These are phyloP conservation scores for Oryzias sinensis DNA, from an alignment of 2,797 vertebrate species.

Conservation along the genomic window DNA sequence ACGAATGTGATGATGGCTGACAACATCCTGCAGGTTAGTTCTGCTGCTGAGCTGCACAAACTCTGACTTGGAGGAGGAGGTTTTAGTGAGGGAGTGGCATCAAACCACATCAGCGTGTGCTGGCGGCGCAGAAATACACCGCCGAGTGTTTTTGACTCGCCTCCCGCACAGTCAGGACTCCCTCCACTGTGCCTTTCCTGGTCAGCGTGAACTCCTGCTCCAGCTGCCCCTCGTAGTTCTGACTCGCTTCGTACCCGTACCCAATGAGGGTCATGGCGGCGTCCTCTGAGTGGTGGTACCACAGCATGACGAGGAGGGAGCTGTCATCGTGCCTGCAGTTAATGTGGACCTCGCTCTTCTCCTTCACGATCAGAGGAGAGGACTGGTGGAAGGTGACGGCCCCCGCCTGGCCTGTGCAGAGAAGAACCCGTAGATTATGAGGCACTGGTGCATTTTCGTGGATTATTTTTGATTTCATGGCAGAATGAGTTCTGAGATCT, in stretches of 20 bases:
- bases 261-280: conserved; percentile 47
- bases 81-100: conserved; percentile 30
- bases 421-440: no score
- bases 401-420: conserved; percentile 35
- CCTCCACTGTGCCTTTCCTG: background rate
- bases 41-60: background rate
- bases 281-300: conserved; percentile 49
- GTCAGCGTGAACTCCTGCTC: background rate
- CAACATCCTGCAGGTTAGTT: conserved; percentile 16
- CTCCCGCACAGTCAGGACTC: conserved; percentile 33
- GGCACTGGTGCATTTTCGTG: background rate
- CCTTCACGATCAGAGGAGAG: conserved; percentile 20
- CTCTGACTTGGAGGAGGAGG: background rate
- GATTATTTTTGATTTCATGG: background rate
- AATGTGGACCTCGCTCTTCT: conserved; percentile 8
- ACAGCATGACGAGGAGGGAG: conserved; percentile 16
- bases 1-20: conserved; percentile 17
- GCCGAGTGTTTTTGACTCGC: conserved; percentile 25
- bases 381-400: conserved; percentile 37
- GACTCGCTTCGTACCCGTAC: background rate
- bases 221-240: conserved; percentile 25
- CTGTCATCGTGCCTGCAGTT: conserved; percentile 42
- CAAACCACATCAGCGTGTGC: conserved; percentile 40
- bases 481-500: conserved; percentile 2
- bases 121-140: conserved; percentile 61